Evolutionary conservation across 2,888 invertebrate species (phyloP), one percentile per base, ranked within the genome.

Genomic region (Phengaris alcon): DNA sequence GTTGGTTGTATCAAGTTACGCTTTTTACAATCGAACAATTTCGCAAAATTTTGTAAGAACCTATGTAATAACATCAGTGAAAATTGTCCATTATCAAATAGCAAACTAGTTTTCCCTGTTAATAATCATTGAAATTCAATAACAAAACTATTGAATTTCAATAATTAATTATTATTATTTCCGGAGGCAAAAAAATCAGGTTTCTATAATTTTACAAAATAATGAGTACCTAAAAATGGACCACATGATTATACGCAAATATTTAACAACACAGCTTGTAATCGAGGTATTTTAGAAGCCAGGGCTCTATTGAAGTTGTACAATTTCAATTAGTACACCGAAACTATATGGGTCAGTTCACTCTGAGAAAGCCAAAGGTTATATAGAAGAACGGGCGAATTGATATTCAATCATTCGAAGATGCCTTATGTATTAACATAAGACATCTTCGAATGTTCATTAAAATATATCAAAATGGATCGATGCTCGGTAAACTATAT

Each of bases 11-110:
- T 46, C 75, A 4, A 48, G 35, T 64, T 44, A 22, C 55, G 82
- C 57, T 78, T 79, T 79, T 57, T 77, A 81, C 15, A 82, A 82
- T 76, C 84, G 84, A 77, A 79, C 79, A 70, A 81, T 84, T 76
- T 79, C 78, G 15, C 82, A 83, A 12, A 85, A 83, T 75, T 88
- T 83, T 77, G 88, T 88, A 77, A 86, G 88, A 86, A 76, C 22
- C 22, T 64, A 3, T 64, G 10, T 15, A 69, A n/a, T 48, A 8
- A 48, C 6, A 44, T 10, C 8, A 46, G 44, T 68, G 3, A 46
- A 8, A 48, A 59, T 15, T 15, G 15, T n/a, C 13, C 7, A 48
- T 51, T 13, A 22, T 46, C 9, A 12, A 46, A 4, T 35, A 4
- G 5, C 8, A 1, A 9, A 9, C 35, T 64, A 35, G 64, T 64